These are phyloP conservation scores for Monarcha castaneiventris DNA, from an alignment of 2,113 vertebrate species.

Conservation along the genomic window DNA sequence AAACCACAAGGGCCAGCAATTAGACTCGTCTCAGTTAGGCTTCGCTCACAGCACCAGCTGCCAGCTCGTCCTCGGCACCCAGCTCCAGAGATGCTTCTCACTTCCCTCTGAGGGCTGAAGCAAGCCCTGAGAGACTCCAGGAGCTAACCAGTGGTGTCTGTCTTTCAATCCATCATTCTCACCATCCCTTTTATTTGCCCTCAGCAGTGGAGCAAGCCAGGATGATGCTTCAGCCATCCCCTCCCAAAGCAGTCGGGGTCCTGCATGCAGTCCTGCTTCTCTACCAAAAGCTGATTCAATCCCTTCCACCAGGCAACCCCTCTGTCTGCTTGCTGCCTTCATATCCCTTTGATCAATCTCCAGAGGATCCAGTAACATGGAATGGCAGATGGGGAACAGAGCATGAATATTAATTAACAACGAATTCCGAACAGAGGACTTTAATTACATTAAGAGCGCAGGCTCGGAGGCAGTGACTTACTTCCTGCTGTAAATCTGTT, in stretches of 20 bases:
- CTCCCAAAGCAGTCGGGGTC: background rate
- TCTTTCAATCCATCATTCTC: background rate
- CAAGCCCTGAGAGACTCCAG: background rate
- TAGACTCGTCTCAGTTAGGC: background rate
- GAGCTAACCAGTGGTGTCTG: background rate
- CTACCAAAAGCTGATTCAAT: background rate
- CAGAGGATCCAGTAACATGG: conserved; percentile 57
- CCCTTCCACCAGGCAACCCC: background rate
- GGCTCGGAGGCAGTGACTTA: conserved; percentile 64
- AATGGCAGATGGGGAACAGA: conserved; percentile 65
- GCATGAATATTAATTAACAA: conserved; percentile 74
- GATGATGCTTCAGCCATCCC: background rate
- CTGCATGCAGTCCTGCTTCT: background rate
- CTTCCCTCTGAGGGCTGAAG: background rate
- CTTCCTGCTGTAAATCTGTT: conserved; percentile 66
- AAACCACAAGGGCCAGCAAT: background rate
- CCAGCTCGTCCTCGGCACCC: background rate
- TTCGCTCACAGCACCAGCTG: background rate
- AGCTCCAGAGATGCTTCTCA: background rate
- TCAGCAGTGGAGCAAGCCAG: background rate
- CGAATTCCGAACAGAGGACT: conserved; percentile 70
- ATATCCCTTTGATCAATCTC: conserved; percentile 63
- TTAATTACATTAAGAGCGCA: conserved; percentile 68
- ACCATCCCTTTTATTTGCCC: background rate
- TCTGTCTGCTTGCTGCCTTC: conserved; percentile 38